Percentiles rank a stretch among this genome's conserved stretches.
These are phyloP conservation scores for Phocoena sinus DNA, from an alignment of 2,113 vertebrate species.

Conservation along the genomic window DNA sequence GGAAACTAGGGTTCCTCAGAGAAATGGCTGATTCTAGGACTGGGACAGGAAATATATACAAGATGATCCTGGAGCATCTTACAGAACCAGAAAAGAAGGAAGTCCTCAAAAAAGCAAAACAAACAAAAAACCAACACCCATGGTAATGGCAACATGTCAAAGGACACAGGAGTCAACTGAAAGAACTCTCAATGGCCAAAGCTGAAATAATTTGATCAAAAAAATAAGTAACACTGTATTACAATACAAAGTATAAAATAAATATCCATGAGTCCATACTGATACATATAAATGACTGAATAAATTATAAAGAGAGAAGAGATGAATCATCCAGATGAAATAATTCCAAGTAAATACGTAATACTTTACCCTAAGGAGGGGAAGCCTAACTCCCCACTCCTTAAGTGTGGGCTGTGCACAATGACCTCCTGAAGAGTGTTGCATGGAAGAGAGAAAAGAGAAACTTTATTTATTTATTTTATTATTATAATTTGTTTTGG, in stretches of 20 bases:
- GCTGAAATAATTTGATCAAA: background rate
- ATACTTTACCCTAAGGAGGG: background rate
- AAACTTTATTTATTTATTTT: background rate
- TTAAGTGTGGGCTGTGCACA: background rate
- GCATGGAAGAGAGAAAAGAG: background rate
- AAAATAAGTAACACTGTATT: background rate
- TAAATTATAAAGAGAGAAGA: background rate
- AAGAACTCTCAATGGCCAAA: background rate
- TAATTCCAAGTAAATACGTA: background rate
- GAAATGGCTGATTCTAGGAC: background rate
- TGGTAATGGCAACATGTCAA: background rate
- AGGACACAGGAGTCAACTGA: background rate
- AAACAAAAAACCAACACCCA: background rate
- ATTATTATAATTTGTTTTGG: no score
- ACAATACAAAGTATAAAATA: background rate
- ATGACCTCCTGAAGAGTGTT: background rate
- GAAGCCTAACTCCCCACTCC: background rate
- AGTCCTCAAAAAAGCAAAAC: background rate
- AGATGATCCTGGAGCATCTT: background rate
- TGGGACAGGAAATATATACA: background rate
- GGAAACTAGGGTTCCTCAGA: background rate
- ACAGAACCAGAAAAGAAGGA: background rate
- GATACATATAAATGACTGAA: background rate
- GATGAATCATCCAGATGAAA: background rate
- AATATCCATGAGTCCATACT: background rate